phyloP scores from a whole-genome alignment of 2,888 invertebrate genomes.

The Schizaphis graminum region DNA sequence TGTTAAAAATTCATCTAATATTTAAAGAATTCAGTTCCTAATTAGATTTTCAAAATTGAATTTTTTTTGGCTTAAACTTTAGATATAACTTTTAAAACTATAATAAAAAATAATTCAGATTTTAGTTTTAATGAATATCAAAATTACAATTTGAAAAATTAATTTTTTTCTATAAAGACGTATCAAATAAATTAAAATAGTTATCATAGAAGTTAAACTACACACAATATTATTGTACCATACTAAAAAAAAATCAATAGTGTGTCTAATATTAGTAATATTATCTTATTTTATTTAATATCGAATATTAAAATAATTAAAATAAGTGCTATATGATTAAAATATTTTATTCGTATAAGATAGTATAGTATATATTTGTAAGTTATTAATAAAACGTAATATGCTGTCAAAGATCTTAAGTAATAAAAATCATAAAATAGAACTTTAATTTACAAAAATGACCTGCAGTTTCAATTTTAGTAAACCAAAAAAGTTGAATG shows the following conservation, averaged over 20 bases:
- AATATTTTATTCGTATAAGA: background rate
- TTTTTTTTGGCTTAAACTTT: background rate
- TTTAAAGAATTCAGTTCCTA: background rate
- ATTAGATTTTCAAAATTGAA: background rate
- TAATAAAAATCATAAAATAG: background rate
- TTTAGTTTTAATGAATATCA: background rate
- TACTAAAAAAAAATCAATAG: background rate
- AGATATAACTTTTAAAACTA: background rate
- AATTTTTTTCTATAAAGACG: too few relatives aligned
- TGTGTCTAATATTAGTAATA: background rate
- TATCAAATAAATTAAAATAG: background rate
- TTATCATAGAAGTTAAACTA: too few relatives aligned
- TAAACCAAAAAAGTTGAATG: background rate
- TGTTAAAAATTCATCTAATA: background rate
- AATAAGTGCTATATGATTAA: background rate
- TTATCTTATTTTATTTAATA: background rate
- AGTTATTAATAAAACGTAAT: background rate
- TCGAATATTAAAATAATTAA: background rate
- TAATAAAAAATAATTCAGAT: background rate
- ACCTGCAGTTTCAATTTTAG: background rate
- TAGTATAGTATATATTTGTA: background rate
- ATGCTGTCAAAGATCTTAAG: too few relatives aligned
- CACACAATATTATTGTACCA: too few relatives aligned
- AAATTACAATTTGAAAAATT: background rate
- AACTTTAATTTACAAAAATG: background rate